A percentile compares a stretch with the other conserved stretches of the same genome.
phyloP scores from a whole-genome alignment of 2,888 invertebrate species.

The Tipula lateralis region DNA sequence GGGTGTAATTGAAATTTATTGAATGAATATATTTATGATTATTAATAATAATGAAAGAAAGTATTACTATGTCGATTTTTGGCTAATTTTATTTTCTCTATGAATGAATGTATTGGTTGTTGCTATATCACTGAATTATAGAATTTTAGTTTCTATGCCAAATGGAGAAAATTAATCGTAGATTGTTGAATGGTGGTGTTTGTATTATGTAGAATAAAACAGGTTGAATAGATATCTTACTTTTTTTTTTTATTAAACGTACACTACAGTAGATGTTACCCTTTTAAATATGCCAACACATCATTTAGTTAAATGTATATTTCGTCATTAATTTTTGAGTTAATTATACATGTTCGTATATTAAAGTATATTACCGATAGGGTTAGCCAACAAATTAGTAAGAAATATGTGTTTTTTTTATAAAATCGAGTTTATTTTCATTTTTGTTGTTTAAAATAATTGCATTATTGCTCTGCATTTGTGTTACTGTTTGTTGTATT shows the following conservation, averaged over 20 bases:
- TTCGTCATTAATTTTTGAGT: neutral
- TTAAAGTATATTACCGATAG: neutral
- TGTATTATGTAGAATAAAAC: neutral
- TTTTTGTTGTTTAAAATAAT: neutral
- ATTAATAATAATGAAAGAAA: neutral
- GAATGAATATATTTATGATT: neutral
- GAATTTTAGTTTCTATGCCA: neutral
- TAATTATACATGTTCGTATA: neutral
- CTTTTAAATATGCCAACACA: neutral
- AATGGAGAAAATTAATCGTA: neutral
- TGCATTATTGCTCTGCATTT: neutral
- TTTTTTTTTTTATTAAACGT: neutral
- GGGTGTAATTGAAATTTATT: constrained; percentile 1
- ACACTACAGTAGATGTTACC: neutral
- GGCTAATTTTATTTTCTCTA: neutral
- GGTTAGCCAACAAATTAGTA: neutral
- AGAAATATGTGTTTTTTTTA: neutral
- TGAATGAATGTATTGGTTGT: neutral
- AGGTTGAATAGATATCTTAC: neutral
- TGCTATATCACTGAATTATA: neutral
- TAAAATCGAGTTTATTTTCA: neutral
- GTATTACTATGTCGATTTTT: neutral
- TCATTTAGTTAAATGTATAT: neutral
- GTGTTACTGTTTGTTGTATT: neutral
- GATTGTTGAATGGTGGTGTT: neutral